Conservation (phyloP, 2,888 invertebrate species). For the Cenopis cana region DNA sequence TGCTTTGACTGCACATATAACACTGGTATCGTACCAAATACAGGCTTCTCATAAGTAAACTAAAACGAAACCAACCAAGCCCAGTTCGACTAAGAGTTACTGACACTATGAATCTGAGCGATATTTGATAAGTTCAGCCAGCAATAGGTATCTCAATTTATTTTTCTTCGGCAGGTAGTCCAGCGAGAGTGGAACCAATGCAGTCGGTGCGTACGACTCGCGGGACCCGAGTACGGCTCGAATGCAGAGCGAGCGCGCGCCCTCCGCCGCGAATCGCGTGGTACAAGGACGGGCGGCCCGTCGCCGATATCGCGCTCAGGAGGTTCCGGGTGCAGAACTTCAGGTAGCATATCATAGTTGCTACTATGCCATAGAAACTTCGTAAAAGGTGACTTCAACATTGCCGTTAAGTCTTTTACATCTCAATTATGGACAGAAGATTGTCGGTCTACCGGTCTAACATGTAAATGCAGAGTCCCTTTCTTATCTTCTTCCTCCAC, state of each 20-base stretch:
- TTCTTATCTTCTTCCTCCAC: too few species aligned
- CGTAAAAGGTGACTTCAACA: too few species aligned
- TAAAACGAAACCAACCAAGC: background rate
- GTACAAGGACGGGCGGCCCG: slow-evolving; percentile 90
- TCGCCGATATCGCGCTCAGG: slow-evolving; percentile 85
- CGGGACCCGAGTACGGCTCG: slow-evolving; percentile 86
- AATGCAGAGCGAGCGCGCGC: slow-evolving; percentile 90
- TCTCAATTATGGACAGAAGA: too few species aligned
- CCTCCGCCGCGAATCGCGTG: slow-evolving; percentile 93
- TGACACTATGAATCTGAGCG: background rate
- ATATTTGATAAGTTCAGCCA: background rate
- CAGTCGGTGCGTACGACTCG: slow-evolving; percentile 74
- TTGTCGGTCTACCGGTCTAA: too few species aligned
- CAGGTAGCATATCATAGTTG: slow-evolving; percentile 4
- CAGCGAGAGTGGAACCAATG: slow-evolving; percentile 77
- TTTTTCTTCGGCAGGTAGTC: slow-evolving; percentile 66
- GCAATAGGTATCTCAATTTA: slow-evolving; percentile 7
- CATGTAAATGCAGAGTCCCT: too few species aligned
- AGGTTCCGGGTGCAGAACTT: slow-evolving; percentile 86
- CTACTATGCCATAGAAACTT: background rate
- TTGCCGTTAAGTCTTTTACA: too few species aligned
- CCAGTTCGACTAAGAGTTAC: background rate
- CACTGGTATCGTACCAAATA: too few species aligned
- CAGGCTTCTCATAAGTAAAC: too few species aligned
- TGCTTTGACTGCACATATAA: too few species aligned